Base-by-base conservation (phyloP, 2,797 vertebrate species). In the Pseudopleuronectes americanus region DNA sequence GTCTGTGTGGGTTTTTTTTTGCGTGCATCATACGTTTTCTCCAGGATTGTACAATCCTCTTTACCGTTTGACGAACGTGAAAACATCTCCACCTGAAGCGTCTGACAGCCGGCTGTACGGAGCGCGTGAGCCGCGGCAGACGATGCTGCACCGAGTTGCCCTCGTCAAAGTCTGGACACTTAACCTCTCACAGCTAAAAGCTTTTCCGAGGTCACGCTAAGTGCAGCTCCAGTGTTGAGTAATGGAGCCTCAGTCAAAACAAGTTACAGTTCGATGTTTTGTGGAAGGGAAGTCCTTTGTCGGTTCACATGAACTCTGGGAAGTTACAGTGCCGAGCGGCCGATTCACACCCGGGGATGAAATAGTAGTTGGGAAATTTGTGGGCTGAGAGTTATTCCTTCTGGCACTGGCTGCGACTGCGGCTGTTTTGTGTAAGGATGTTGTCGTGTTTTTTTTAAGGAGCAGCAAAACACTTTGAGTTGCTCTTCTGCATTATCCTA, bases 161-260 rank as follows among this genome's bases (percentile, higher is more conserved):
- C 86, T 81, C 74, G 75, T 87, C 84, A 82, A 82, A 71, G 82
- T 91, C 90, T 89, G 90, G 84, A 92, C 90, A 92, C 88, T 91
- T 92, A 92, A 93, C 92, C 92, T 88, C 81, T 90, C 76, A 43
- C 79, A 59, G 76, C 91, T 93, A 92, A 93, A 92, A 94, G 92
- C 91, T 92, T 93, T 93, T 85, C 75, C 21, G 84, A 81, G 91
- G 90, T 93, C 91, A 92, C 74, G 52, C 76, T 75, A 48, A 88
- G 90, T 90, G 89, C 90, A 92, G 79, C 79, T 80, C 69, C 56
- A 71, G 81, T 65, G 80, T 84, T 88, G 81, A 83, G 86, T 91
- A 90, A 92, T 88, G 84, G 80, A 74, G 77, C 82, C 75, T 85
- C 87, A 88, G 90, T 92, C 88, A 88, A 92, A 94, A 91, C 89